These are phyloP conservation scores for Chascanopsetta lugubris DNA, from an alignment of 2,113 vertebrate species.

Conservation along the genomic window DNA sequence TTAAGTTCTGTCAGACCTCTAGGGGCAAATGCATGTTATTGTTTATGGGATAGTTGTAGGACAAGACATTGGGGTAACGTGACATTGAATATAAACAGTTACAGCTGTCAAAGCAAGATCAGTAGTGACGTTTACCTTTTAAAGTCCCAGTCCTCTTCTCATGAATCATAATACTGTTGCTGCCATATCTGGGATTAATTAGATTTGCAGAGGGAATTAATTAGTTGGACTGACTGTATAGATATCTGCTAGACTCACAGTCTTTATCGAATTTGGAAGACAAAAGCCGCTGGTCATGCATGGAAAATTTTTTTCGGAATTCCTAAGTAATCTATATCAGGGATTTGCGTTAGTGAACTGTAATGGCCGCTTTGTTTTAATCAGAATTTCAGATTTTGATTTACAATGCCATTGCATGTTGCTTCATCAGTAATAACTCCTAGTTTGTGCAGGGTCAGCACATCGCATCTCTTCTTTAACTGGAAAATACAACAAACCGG, in stretches of 20 bases:
- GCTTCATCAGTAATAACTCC: too few species aligned
- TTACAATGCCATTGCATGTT: too few species aligned
- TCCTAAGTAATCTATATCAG: too few species aligned
- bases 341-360: too few species aligned
- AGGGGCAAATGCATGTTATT: neutral
- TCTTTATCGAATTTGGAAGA: conserved; percentile 48
- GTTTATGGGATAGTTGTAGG: neutral
- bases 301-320: too few species aligned
- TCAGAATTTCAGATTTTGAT: too few species aligned
- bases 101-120: conserved; percentile 9
- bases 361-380: too few species aligned
- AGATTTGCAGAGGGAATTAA: conserved; percentile 40
- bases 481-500: conserved; percentile 1
- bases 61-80: neutral
- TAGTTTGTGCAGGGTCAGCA: too few species aligned
- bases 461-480: neutral
- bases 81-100: neutral
- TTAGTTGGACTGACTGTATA: conserved; percentile 48
- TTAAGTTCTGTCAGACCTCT: neutral
- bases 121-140: neutral
- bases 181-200: conserved; percentile 39
- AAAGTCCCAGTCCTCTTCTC: conserved; percentile 1
- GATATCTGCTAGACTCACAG: conserved; percentile 32
- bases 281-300: conserved; percentile 36
- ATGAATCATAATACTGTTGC: neutral